Percentiles rank a stretch among this genome's conserved stretches.
phyloP scores from a whole-genome alignment of 2,888 invertebrate genomes.

The Torymus aiolomorphi region DNA sequence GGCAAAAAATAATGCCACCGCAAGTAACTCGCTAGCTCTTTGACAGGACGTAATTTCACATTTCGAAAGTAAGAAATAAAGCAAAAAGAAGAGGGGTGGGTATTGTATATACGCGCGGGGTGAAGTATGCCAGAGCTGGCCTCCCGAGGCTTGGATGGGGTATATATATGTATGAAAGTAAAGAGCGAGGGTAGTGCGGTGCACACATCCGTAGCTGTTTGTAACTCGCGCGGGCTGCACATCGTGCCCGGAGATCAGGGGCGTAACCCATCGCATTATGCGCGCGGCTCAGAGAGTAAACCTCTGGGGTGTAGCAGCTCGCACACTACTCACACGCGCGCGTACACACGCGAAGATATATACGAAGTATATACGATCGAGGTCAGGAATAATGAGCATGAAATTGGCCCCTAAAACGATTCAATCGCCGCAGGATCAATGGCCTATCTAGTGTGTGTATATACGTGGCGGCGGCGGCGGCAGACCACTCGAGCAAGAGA shows the following conservation, averaged over 20 bases:
- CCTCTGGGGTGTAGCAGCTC: slow-evolving; percentile 15
- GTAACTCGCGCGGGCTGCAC: not conserved
- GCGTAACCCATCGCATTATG: not conserved
- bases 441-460: not conserved
- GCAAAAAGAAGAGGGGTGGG: too few species aligned
- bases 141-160: too few species aligned
- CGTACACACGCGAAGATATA: not conserved
- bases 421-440: slow-evolving; percentile 36
- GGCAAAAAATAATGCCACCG: too few species aligned
- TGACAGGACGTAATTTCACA: too few species aligned
- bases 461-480: not conserved
- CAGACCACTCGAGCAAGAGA: not conserved
- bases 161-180: too few species aligned
- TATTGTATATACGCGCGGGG: too few species aligned
- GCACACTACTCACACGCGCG: too few species aligned
- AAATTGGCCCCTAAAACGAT: slow-evolving; percentile 30
- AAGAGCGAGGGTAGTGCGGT: too few species aligned
- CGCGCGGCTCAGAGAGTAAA: not conserved
- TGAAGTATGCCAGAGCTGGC: too few species aligned
- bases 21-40: too few species aligned
- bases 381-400: slow-evolving; percentile 26
- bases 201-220: too few species aligned
- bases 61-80: too few species aligned
- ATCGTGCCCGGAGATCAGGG: slow-evolving; percentile 1
- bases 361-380: not conserved